Conservation (phyloP, 2,113 vertebrate species). For the Corydoras maculifer region DNA sequence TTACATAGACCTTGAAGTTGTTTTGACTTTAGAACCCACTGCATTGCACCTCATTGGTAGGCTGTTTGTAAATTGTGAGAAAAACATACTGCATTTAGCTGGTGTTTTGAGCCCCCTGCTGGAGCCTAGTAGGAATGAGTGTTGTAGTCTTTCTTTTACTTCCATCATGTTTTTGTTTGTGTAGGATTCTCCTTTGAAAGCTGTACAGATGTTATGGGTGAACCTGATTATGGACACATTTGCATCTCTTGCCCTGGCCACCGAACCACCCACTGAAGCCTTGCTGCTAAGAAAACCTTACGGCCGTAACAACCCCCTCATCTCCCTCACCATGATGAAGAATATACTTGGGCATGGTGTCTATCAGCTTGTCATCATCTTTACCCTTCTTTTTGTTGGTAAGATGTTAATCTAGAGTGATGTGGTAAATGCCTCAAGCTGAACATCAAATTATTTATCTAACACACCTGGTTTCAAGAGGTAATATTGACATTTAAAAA, state of each 20-base stretch:
- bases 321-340: slow-evolving; percentile 92
- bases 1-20: no score
- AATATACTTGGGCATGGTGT: slow-evolving; percentile 84
- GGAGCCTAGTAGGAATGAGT: slow-evolving; percentile 21
- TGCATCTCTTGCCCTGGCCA: slow-evolving; percentile 83
- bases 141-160: background rate
- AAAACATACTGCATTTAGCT: slow-evolving; percentile 9
- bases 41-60: slow-evolving; percentile 30
- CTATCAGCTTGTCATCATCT: slow-evolving; percentile 86
- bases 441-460: no score
- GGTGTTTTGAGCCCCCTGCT: slow-evolving; percentile 27
- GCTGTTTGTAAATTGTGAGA: slow-evolving; percentile 4
- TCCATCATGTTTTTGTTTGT: slow-evolving; percentile 10
- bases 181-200: slow-evolving; percentile 88
- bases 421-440: no score
- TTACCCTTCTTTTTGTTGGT: slow-evolving; percentile 83
- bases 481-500: no score
- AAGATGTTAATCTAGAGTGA: slow-evolving; percentile 1
- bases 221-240: slow-evolving; percentile 93
- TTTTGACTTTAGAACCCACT: slow-evolving; percentile 13
- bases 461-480: no score
- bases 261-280: slow-evolving; percentile 80
- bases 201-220: slow-evolving; percentile 90
- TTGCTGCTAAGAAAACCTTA: slow-evolving; percentile 84
- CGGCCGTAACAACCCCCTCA: slow-evolving; percentile 84